Conservation (phyloP, 2,113 vertebrate species). For the Oncorhynchus gorbuscha region DNA sequence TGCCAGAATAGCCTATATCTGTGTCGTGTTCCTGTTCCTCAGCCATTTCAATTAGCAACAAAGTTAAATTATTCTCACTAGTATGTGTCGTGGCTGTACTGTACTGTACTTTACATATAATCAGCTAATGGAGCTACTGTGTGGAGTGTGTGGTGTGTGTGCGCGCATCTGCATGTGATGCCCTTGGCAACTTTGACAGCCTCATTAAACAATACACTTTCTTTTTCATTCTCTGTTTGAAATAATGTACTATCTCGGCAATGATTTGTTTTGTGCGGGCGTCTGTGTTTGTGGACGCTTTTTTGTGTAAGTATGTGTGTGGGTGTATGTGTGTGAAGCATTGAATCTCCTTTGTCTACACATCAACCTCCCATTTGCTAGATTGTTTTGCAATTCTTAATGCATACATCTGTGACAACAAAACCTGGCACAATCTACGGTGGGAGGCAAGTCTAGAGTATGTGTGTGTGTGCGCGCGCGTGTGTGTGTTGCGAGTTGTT, state of each 20-base stretch:
- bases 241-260: slow-evolving; percentile 58
- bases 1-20: slow-evolving; percentile 6
- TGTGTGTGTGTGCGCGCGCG: background rate
- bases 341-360: slow-evolving; percentile 11
- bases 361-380: background rate
- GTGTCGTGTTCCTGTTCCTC: slow-evolving; percentile 7
- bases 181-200: slow-evolving; percentile 47
- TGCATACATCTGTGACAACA: slow-evolving; percentile 50
- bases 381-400: slow-evolving; percentile 52
- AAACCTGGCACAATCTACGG: slow-evolving; percentile 49
- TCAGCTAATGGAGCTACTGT: too few species aligned
- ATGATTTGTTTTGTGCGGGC: slow-evolving; percentile 27
- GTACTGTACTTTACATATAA: too few species aligned
- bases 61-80: slow-evolving; percentile 37
- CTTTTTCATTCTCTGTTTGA: slow-evolving; percentile 46
- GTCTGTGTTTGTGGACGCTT: slow-evolving; percentile 20
- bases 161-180: slow-evolving; percentile 9
- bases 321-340: background rate
- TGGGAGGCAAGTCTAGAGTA: background rate
- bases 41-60: slow-evolving; percentile 32
- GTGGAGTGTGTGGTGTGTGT: background rate
- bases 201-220: slow-evolving; percentile 46
- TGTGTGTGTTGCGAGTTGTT: slow-evolving; percentile 6
- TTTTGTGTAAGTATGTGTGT: slow-evolving; percentile 14
- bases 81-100: background rate